Percentiles rank a stretch among this genome's conserved stretches.
phyloP scores from a whole-genome alignment of 2,888 invertebrate species.

The Amiota communis region DNA sequence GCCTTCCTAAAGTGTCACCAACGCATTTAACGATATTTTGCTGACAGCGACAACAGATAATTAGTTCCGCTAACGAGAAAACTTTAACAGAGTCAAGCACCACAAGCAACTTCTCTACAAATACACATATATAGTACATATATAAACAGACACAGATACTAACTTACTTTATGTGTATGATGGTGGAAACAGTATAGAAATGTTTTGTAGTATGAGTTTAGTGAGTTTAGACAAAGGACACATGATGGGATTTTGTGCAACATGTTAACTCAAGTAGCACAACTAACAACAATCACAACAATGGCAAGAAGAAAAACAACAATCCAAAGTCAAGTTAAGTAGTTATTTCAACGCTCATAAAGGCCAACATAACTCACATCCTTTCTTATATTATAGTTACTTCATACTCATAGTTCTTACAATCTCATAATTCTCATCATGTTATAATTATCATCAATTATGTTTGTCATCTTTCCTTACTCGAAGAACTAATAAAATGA shows the following conservation, averaged over 20 bases:
- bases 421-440: constrained; percentile 50
- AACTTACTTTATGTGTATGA: constrained; percentile 13
- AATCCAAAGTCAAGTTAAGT: constrained; percentile 40
- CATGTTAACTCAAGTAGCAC: constrained; percentile 61
- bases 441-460: constrained; percentile 37
- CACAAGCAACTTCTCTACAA: constrained; percentile 15
- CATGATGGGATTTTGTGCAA: constrained; percentile 57
- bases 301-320: constrained; percentile 43
- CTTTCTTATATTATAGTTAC: constrained; percentile 13
- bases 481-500: constrained; percentile 62
- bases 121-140: constrained; percentile 2
- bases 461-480: constrained; percentile 25
- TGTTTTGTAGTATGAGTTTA: too few species aligned
- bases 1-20: constrained; percentile 50
- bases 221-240: constrained; percentile 39
- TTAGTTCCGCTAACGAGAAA: constrained; percentile 70
- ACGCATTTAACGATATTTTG: constrained; percentile 64
- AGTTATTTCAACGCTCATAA: constrained; percentile 26
- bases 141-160: constrained; percentile 1
- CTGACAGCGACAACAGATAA: constrained; percentile 68
- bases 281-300: constrained; percentile 35
- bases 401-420: constrained; percentile 28
- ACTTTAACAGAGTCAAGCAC: constrained; percentile 55
- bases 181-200: too few species aligned
- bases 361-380: not conserved